Conservation (phyloP, 2,113 vertebrate species). For the Entomyzon cyanotis region DNA sequence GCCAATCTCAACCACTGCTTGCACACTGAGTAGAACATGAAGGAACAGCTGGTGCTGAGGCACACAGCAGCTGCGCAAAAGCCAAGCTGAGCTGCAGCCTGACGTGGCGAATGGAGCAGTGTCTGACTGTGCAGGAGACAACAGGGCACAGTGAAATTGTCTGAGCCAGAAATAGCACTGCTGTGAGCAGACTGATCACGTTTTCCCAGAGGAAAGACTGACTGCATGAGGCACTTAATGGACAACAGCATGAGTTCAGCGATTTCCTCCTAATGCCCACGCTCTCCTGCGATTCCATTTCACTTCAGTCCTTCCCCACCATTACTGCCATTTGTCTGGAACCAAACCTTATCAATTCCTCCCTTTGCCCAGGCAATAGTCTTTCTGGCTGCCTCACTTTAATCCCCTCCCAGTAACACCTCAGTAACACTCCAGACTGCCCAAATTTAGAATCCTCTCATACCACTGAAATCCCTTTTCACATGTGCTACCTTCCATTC, state of each 20-base stretch:
- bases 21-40: neutral
- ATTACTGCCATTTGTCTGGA: neutral
- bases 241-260: neutral
- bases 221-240: neutral
- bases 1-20: neutral
- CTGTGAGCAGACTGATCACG: neutral
- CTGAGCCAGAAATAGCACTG: slow-evolving; percentile 18
- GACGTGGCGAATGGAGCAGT: neutral
- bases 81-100: neutral
- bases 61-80: neutral
- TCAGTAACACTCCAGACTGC: neutral
- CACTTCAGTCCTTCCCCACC: neutral
- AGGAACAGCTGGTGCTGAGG: neutral
- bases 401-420: neutral
- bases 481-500: neutral
- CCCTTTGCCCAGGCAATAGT: neutral
- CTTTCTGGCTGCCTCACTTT: neutral
- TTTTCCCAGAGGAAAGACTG: neutral
- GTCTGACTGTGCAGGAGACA: neutral
- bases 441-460: neutral
- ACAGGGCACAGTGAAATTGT: neutral
- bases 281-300: neutral
- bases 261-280: neutral
- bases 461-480: neutral
- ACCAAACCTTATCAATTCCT: neutral